Evolutionary conservation across 2,888 invertebrate species (phyloP).

Genomic region (Drosophila histrio): DNA sequence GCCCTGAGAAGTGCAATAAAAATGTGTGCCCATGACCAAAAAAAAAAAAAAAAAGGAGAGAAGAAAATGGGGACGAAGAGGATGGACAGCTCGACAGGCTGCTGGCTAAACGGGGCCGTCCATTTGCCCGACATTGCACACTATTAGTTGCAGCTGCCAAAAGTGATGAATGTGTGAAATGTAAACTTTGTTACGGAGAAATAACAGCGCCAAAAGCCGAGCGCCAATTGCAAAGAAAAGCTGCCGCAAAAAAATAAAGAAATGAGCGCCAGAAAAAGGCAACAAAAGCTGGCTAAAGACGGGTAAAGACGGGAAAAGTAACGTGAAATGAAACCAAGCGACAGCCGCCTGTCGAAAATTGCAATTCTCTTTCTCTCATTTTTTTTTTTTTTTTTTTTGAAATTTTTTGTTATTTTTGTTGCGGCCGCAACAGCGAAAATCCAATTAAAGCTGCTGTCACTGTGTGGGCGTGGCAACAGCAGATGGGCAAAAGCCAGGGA

Average conservation of each 20-base stretch:
- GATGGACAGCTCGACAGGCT: neutral
- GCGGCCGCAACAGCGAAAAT: conserved; percentile 71
- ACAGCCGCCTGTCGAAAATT: conserved; percentile 80
- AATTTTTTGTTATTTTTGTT: conserved; percentile 42
- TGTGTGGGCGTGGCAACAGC: conserved; percentile 61
- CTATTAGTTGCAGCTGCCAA: conserved; percentile 80
- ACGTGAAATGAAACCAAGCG: conserved; percentile 65
- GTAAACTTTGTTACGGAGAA: conserved; percentile 79
- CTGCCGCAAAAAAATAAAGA: conserved; percentile 19
- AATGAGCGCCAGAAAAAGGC: conserved; percentile 1
- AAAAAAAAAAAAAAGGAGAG: neutral
- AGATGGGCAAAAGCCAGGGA: neutral
- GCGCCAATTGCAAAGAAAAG: conserved; percentile 70
- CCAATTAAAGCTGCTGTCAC: conserved; percentile 79
- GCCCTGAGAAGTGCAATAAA: conserved; percentile 63
- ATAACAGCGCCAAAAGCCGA: conserved; percentile 69
- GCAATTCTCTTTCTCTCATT: conserved; percentile 59
- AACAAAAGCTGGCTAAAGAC: conserved; percentile 55
- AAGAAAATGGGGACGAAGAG: neutral
- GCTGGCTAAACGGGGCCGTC: conserved; percentile 63
- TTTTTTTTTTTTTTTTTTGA: conserved; percentile 8
- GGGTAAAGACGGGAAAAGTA: conserved; percentile 44
- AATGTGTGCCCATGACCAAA: conserved; percentile 63
- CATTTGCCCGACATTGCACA: conserved; percentile 74
- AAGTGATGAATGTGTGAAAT: conserved; percentile 81